Conservation (phyloP, 2,797 vertebrate species). For the Benthosema pterotum region DNA sequence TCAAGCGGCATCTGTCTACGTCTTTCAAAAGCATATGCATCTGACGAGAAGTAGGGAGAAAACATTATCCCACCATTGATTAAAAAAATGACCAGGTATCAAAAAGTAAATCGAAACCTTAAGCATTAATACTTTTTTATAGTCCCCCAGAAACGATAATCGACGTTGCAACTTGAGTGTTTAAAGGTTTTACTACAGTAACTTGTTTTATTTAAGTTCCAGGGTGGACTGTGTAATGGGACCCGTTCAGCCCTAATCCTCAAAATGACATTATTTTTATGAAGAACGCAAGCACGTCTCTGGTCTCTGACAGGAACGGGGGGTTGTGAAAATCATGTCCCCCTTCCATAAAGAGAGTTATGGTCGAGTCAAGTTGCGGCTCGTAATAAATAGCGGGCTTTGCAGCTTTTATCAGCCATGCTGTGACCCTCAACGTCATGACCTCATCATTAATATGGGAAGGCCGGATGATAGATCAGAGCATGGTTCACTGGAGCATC, state of each 20-base stretch:
- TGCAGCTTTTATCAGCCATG: conserved; percentile 79
- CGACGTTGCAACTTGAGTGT: conserved; percentile 50
- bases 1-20: no score
- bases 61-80: no score
- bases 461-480: conserved; percentile 81
- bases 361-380: conserved; percentile 69
- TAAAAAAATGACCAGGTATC: no score
- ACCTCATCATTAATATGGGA: conserved; percentile 84
- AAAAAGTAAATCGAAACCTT: no score
- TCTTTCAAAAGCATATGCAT: no score
- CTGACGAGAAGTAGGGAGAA: no score
- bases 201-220: conserved; percentile 62
- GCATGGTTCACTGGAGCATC: conserved; percentile 77
- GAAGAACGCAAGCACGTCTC: conserved; percentile 59
- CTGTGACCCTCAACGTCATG: conserved; percentile 80
- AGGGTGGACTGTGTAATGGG: conserved; percentile 55
- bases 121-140: neutral
- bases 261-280: conserved; percentile 62
- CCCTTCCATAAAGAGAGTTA: conserved; percentile 78
- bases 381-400: conserved; percentile 79
- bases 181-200: conserved; percentile 36
- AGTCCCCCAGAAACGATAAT: conserved; percentile 42
- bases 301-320: conserved; percentile 56
- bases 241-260: conserved; percentile 57
- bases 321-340: conserved; percentile 67